A percentile compares a stretch with the other conserved stretches of the same genome.
Evolutionary conservation across 2,113 vertebrate genomes (phyloP).

Genomic region (Bubalus kerabau): DNA sequence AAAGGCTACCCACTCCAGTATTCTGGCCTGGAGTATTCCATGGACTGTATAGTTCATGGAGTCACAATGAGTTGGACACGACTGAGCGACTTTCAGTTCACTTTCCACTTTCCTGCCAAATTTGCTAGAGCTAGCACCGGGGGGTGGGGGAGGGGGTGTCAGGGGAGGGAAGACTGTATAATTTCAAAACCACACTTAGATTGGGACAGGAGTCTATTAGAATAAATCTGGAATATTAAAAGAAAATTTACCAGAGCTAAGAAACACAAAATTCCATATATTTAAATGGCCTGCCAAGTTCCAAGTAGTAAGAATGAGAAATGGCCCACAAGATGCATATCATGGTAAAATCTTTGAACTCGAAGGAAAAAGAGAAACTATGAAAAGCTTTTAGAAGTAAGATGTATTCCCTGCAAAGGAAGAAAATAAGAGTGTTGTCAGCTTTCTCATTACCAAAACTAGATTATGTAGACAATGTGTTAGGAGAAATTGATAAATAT

Average conservation of each 20-base stretch:
- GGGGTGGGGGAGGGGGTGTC: not conserved
- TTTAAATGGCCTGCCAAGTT: not conserved
- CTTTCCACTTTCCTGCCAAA: not conserved
- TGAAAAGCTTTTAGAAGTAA: not conserved
- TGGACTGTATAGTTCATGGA: not conserved
- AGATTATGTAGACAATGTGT: not conserved
- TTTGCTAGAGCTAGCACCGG: not conserved
- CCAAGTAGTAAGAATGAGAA: not conserved
- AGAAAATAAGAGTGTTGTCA: not conserved
- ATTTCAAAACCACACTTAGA: not conserved
- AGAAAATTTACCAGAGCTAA: not conserved
- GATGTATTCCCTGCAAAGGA: not conserved
- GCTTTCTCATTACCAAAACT: not conserved
- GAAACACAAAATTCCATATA: not conserved
- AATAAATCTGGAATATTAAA: not conserved
- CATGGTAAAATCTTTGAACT: not conserved
- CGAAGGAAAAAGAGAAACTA: not conserved
- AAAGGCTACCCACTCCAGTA: not conserved
- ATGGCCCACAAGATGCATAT: not conserved
- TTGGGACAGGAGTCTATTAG: not conserved
- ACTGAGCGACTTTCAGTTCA: not conserved
- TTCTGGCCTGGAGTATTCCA: not conserved
- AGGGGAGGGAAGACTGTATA: not conserved
- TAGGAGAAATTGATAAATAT: not conserved
- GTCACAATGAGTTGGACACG: not conserved